Percentiles rank a stretch among this genome's conserved stretches.
phyloP scores from a whole-genome alignment of 2,888 invertebrate genomes.

The Barypeithes pellucidus region DNA sequence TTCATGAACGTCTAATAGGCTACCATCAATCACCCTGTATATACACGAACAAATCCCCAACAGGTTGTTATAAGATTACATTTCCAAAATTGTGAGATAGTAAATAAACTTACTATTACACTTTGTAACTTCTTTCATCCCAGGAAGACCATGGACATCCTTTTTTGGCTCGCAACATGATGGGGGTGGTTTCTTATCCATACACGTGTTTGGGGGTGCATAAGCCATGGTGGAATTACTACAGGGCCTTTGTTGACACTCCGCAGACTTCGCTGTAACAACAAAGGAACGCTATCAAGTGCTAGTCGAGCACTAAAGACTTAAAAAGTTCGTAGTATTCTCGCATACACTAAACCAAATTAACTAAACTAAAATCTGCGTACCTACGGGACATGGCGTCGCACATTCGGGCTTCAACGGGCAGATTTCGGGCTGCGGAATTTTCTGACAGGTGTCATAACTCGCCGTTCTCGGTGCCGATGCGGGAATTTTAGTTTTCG shows the following conservation, averaged over 20 bases:
- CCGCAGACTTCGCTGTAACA: background rate
- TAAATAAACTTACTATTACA: too few relatives aligned
- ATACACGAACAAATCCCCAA: too few relatives aligned
- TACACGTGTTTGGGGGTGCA: background rate
- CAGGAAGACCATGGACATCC: slow-evolving; percentile 31
- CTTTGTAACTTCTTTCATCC: slow-evolving; percentile 35
- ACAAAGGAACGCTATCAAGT: too few relatives aligned
- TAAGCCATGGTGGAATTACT: background rate
- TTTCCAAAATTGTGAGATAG: too few relatives aligned
- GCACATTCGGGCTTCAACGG: slow-evolving; percentile 42
- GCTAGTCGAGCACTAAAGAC: too few relatives aligned
- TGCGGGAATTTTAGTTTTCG: background rate
- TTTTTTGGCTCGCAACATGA: background rate
- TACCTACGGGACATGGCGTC: slow-evolving; percentile 40
- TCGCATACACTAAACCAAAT: too few relatives aligned
- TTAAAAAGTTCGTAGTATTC: too few relatives aligned
- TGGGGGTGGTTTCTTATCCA: background rate
- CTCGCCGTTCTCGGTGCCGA: background rate
- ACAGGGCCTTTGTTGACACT: slow-evolving; percentile 15
- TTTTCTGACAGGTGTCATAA: slow-evolving; percentile 31
- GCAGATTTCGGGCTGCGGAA: slow-evolving; percentile 45
- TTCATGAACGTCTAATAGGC: too few relatives aligned
- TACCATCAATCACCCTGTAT: too few relatives aligned
- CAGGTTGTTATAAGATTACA: too few relatives aligned
- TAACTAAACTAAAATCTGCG: background rate